Conservation (phyloP, 2,888 invertebrate species). For the Elmis aenea region DNA sequence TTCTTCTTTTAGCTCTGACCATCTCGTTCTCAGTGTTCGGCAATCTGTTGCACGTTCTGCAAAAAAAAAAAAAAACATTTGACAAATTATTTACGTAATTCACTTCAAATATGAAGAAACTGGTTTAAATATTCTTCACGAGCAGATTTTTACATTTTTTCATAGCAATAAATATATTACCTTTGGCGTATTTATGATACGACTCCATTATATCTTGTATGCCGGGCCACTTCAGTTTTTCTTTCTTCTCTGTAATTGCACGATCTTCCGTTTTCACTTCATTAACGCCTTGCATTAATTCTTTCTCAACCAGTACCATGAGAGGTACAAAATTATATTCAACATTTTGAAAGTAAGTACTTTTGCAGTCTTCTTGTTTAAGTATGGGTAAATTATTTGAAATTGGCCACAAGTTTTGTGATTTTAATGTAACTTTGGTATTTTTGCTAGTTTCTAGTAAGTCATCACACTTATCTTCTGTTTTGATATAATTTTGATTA, state of each 20-base stretch:
- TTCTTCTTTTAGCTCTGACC: slow-evolving; percentile 49
- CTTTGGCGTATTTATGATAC: slow-evolving; percentile 52
- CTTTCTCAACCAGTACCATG: slow-evolving; percentile 24
- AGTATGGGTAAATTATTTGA: slow-evolving; percentile 12
- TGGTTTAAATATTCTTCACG: too few species aligned
- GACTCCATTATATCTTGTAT: slow-evolving; percentile 49
- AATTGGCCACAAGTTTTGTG: too few species aligned
- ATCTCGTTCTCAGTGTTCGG: slow-evolving; percentile 46
- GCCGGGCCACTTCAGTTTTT: slow-evolving; percentile 48
- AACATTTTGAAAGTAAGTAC: slow-evolving; percentile 18
- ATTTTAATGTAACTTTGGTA: slow-evolving; percentile 28
- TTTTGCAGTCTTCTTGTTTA: slow-evolving; percentile 22
- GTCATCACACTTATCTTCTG: slow-evolving; percentile 4
- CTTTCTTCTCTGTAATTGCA: slow-evolving; percentile 8
- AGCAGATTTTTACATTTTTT: too few species aligned
- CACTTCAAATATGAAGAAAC: too few species aligned
- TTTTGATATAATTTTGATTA: slow-evolving; percentile 5
- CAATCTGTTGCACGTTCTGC: slow-evolving; percentile 51
- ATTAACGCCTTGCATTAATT: slow-evolving; percentile 8
- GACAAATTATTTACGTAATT: too few species aligned
- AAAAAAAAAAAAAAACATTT: slow-evolving; percentile 1
- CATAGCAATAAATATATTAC: slow-evolving; percentile 37
- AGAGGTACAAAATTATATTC: slow-evolving; percentile 29
- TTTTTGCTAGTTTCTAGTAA: slow-evolving; percentile 11
- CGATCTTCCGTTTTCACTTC: slow-evolving; percentile 1